Evolutionary conservation across 2,113 vertebrate genomes (phyloP), one percentile per base, ranked within the genome.

Genomic region (Loxodonta africana): DNA sequence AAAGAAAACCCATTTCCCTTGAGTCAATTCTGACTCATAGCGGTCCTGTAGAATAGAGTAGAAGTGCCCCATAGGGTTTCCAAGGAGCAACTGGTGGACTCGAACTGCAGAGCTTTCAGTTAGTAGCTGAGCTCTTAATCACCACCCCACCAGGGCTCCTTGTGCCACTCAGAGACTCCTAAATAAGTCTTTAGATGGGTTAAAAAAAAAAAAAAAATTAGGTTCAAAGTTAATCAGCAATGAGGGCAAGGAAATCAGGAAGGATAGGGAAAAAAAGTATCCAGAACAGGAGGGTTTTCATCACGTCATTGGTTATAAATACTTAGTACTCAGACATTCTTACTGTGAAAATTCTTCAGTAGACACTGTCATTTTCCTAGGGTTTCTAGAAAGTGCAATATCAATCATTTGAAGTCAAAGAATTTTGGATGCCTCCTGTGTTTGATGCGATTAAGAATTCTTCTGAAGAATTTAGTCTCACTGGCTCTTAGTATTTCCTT

Each of bases 381-480:
- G 84, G 51, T 97, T 95, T 93, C 6, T 25, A 1, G 0, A 95
- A 77, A 77, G 71, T 53, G 51, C 94, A 96, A 84, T 88, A 94
- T 98, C 76, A 84, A 97, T 91, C 85, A 95, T 97, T 98, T 96
- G n/a, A 87, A 96, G 89, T 97, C 93, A 63, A 95, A 98, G 88
- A 94, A 95, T 83, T 97, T 96, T 98, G 97, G 97, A 95, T 96
- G 67, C 21, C 95, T 98, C 95, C 86, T 85, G 78, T 95, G 93
- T 98, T 98, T 98, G 98, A 98, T 98, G 96, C 97, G 97, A 97
- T 92, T 97, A 98, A 99, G 96, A 98, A 98, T 88, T 90, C 44
- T 0, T 83, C 92, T 30, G 86, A 97, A 98, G 93, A 97, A 97
- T 98, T 98, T 98, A 97, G 97, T 98, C 98, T 98, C 96, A 91